phyloP scores from a whole-genome alignment of 2,888 invertebrate genomes.

The Nesidiocoris tenuis region DNA sequence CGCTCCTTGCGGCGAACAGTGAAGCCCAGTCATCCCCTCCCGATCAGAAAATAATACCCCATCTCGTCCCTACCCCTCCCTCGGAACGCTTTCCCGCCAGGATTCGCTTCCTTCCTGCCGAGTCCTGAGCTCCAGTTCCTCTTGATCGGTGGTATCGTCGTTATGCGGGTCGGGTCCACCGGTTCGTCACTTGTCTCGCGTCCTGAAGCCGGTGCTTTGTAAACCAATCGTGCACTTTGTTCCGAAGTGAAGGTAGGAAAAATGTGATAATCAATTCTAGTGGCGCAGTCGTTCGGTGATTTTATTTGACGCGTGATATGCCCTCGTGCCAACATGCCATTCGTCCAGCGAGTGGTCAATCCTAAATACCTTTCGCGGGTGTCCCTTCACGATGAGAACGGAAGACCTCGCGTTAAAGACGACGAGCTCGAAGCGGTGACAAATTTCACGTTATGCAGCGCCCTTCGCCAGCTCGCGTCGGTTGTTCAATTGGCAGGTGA shows the following conservation, averaged over 20 bases:
- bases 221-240: not conserved
- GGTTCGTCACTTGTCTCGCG: not conserved
- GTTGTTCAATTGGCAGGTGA: conserved; percentile 80
- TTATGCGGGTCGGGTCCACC: not conserved
- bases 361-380: conserved; percentile 76
- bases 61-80: too few species aligned
- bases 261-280: not conserved
- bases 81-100: not conserved
- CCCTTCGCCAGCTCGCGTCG: conserved; percentile 80
- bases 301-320: conserved; percentile 26
- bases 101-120: not conserved
- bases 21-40: too few species aligned
- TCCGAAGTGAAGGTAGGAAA: not conserved
- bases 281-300: not conserved
- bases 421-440: conserved; percentile 83
- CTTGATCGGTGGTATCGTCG: not conserved
- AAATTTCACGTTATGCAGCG: conserved; percentile 81
- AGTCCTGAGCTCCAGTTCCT: not conserved
- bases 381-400: conserved; percentile 63
- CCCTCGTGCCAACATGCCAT: conserved; percentile 67
- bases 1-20: too few species aligned
- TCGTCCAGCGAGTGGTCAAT: conserved; percentile 79
- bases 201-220: not conserved
- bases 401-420: conserved; percentile 63
- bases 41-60: too few species aligned